Evolutionary conservation across 2,113 vertebrate genomes (phyloP), one percentile per base, ranked within the genome.

Genomic region (Anseranas semipalmata): DNA sequence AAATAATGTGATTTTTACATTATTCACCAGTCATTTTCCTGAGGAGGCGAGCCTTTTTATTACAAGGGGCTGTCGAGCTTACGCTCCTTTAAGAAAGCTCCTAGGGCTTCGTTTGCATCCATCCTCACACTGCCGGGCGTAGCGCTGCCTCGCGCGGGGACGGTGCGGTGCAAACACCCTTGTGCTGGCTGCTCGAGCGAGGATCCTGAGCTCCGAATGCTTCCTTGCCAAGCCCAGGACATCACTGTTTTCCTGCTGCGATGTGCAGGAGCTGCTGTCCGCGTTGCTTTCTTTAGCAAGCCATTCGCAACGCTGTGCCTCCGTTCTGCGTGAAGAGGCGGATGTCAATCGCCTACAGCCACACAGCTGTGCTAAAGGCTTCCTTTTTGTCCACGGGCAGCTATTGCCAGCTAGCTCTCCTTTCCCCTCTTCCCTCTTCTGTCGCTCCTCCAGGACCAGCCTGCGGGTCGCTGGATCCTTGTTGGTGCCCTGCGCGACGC

Each of bases 121-220:
- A 18, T 84, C 33, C 63, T 35, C 15, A 8, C 1, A 1, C 56
- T 1, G 1, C 33, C 13, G 81, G 35, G 45, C 0, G 1, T 15
- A 85, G 85, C 20, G 0, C 55, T 92, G 77, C 60, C 75, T 75
- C 68, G 12, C 5, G 1, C 27, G 50, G 59, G 66, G 39, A 59
- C 8, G 9, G 14, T 1, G 0, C 1, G 0, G 7, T 55, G 67
- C 43, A 18, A 19, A 20, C 0, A 6, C 60, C 59, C 80, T 92
- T 74, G 56, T 86, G 50, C 68, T 66, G 37, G 12, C 56, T 77
- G 63, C 65, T 72, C 7, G 27, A 80, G 63, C 39, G 37, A n/a
- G 87, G 63, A 70, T 59, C 46, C 82, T 30, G 50, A 9, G 79
- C 37, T 80, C 87, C 1, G 0, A 4, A 0, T 11, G 33, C 80